Conservation (phyloP, 1,140 invertebrate species). For the Octopus sinensis region DNA sequence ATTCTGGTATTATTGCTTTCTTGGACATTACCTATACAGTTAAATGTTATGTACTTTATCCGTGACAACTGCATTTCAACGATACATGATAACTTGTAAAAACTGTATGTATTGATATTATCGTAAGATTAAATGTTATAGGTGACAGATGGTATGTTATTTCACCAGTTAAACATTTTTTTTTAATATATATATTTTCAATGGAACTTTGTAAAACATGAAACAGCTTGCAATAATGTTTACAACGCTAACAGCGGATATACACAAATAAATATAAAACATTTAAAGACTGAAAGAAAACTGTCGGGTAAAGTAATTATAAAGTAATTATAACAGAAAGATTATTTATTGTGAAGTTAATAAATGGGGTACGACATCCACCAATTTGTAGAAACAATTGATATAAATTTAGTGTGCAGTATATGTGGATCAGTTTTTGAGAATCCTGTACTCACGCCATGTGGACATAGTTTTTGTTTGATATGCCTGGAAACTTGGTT, state of each 20-base stretch:
- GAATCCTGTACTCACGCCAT: constrained; percentile 49
- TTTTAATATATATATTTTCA: neutral
- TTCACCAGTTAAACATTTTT: neutral
- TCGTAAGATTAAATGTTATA: too few species aligned
- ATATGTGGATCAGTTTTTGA: constrained; percentile 50
- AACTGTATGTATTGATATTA: too few species aligned
- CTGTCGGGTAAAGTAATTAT: neutral
- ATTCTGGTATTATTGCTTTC: too few species aligned
- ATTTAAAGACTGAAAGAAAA: neutral
- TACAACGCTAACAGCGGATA: neutral
- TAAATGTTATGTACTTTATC: too few species aligned
- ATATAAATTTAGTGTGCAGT: constrained; percentile 49
- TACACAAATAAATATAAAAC: neutral
- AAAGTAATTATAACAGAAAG: neutral
- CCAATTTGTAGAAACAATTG: constrained; percentile 40
- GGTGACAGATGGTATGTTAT: too few species aligned
- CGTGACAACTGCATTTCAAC: too few species aligned
- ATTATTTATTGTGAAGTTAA: neutral
- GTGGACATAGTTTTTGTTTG: constrained; percentile 50
- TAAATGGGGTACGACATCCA: constrained; percentile 45
- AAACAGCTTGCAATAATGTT: neutral
- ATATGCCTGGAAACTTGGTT: constrained; percentile 49
- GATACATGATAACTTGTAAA: too few species aligned
- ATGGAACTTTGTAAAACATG: neutral
- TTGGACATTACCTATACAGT: too few species aligned